Evolutionary conservation across 2,113 vertebrate genomes (phyloP).

Genomic region (Platycercus adscitus): DNA sequence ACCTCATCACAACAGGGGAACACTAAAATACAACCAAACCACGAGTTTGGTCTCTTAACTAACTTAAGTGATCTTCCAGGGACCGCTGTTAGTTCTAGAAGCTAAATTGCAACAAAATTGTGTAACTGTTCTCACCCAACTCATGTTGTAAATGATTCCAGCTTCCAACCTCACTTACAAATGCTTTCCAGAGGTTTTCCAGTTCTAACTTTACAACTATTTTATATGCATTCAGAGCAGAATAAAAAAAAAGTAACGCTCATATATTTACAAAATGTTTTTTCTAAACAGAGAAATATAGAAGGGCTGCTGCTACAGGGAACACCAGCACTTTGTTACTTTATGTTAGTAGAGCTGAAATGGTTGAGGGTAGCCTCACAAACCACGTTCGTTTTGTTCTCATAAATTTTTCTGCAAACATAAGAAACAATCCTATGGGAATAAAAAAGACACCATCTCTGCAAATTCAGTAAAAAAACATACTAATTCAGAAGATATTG

Average conservation of each 20-base stretch:
- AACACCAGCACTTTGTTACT: background rate
- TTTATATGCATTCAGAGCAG: background rate
- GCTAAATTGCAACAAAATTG: background rate
- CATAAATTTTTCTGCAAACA: background rate
- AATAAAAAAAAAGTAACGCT: background rate
- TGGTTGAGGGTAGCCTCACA: background rate
- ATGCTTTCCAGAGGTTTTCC: background rate
- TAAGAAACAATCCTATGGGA: background rate
- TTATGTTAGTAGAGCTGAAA: background rate
- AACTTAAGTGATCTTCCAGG: background rate
- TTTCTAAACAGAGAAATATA: background rate
- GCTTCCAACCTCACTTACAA: background rate
- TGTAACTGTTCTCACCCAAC: background rate
- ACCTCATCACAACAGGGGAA: background rate
- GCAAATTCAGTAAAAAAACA: background rate
- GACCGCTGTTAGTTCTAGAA: background rate
- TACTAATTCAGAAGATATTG: background rate
- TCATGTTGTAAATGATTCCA: background rate
- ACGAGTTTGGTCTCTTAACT: background rate
- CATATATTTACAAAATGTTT: rapidly evolving
- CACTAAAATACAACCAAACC: background rate
- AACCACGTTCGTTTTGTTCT: background rate
- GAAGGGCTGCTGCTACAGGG: background rate
- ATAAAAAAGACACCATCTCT: background rate
- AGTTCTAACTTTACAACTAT: background rate